phyloP scores from a whole-genome alignment of 2,797 vertebrate genomes.

The Anguilla anguilla region DNA sequence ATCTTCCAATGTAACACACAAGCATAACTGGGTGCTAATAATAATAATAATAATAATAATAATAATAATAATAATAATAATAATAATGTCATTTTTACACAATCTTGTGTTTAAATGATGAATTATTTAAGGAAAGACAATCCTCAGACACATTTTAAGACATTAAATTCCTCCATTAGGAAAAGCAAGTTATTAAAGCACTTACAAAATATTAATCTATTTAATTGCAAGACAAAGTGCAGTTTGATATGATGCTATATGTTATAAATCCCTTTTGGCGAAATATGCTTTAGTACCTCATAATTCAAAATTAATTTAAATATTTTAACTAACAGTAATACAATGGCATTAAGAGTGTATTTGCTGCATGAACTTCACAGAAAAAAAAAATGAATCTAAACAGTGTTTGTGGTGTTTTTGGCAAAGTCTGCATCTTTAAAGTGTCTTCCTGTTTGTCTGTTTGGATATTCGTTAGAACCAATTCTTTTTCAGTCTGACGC shows the following conservation, averaged over 20 bases:
- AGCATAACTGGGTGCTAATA: neutral
- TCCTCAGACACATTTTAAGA: neutral
- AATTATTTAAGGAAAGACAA: neutral
- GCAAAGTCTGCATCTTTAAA: neutral
- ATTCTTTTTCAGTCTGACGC: neutral
- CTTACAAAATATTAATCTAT: neutral
- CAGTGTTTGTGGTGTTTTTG: neutral
- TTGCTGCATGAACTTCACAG: neutral
- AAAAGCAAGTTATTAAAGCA: neutral
- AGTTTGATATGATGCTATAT: neutral
- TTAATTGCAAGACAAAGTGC: constrained; percentile 14
- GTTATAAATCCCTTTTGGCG: neutral
- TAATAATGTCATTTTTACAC: constrained; percentile 3
- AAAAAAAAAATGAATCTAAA: neutral
- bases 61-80: neutral
- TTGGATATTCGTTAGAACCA: neutral
- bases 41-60: constrained; percentile 7
- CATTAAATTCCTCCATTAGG: neutral
- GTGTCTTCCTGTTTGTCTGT: neutral
- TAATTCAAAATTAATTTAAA: neutral
- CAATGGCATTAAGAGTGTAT: neutral
- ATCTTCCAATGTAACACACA: constrained; percentile 27
- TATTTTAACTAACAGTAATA: neutral
- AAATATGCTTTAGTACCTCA: neutral
- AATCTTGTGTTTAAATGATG: constrained; percentile 14